Evolutionary conservation across 2,888 invertebrate species (phyloP), one percentile per base, ranked within the genome.

Genomic region (Plagodis dolabraria): DNA sequence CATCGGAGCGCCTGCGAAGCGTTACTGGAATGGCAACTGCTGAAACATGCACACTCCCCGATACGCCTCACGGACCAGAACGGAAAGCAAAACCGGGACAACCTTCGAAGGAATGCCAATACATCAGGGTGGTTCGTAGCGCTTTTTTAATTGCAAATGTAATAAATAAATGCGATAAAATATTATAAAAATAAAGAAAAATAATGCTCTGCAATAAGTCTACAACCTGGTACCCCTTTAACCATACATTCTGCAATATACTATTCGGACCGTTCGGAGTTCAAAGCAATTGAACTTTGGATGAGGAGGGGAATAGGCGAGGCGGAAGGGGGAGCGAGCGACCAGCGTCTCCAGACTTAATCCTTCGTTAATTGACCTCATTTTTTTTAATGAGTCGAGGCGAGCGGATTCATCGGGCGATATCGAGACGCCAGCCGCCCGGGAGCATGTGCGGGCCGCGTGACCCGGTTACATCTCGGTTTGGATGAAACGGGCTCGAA

Each of bases 41-140:
- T 77, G 74, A 66, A 69, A 75, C 89, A 88, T 87, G 89, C 91
- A 92, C 93, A 92, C 92, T 89, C 79, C 82, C 83, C 80, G 77
- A 72, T 72, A 69, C 75, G 79, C 77, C 78, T 79, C 77, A 75
- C 82, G 85, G 89, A 89, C 83, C 87, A 85, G 80, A 83, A 83
- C 92, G 93, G 94, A 92, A 93, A 91, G 88, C 87, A 88, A 89
- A 93, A 91, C 93, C 93, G 93, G 93, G 93, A 93, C 93, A 93
- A 93, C 93, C 93, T 92, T 93, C 90, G 92, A 92, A 88, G 92
- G 92, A 90, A 86, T 85, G 87, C 89, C 87, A 86, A 89, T 85
- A 85, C 83, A 82, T 81, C 80, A 82, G 88, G 87, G 82, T 85
- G 75, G 78, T 78, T 83, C 83, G 77, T 80, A 89, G 92, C 92